A percentile compares a stretch with the other conserved stretches of the same genome.
Evolutionary conservation across 2,888 invertebrate genomes (phyloP).

Genomic region (Phaedon cochleariae): DNA sequence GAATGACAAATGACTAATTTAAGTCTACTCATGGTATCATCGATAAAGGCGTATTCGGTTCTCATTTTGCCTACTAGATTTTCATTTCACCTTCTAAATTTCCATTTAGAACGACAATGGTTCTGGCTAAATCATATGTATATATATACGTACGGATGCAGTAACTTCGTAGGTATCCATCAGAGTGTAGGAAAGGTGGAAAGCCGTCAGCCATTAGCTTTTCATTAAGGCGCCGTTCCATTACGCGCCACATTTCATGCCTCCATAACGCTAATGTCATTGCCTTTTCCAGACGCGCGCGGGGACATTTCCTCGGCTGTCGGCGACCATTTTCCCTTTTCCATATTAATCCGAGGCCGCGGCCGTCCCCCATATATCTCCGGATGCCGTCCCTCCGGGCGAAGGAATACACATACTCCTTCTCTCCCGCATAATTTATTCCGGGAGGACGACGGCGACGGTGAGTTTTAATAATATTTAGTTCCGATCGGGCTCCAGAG

Average conservation of each 20-base stretch:
- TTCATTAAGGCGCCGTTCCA: constrained; percentile 7
- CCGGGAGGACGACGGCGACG: constrained; percentile 41
- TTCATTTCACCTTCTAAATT: too few relatives aligned
- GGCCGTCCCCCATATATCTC: constrained; percentile 39
- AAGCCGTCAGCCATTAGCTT: background rate
- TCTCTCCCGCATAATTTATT: constrained; percentile 42
- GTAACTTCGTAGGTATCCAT: constrained; percentile 20
- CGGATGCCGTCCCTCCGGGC: constrained; percentile 35
- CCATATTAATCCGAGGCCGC: constrained; percentile 42
- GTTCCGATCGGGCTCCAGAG: constrained; percentile 35
- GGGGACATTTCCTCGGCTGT: constrained; percentile 24
- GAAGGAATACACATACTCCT: constrained; percentile 45
- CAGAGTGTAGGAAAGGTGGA: background rate
- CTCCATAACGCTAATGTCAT: constrained; percentile 28
- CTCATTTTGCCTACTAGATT: too few relatives aligned
- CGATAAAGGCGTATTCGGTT: too few relatives aligned
- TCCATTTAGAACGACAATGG: too few relatives aligned
- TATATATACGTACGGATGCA: background rate
- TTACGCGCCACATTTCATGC: constrained; percentile 23
- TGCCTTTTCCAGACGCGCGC: constrained; percentile 21
- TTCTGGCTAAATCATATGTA: background rate
- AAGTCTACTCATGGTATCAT: too few relatives aligned
- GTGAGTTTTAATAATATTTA: constrained; percentile 52
- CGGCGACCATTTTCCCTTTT: constrained; percentile 42
- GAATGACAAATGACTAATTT: too few relatives aligned